Conservation (phyloP, 2,797 vertebrate genomes). For the Rhinogobio ventralis region DNA sequence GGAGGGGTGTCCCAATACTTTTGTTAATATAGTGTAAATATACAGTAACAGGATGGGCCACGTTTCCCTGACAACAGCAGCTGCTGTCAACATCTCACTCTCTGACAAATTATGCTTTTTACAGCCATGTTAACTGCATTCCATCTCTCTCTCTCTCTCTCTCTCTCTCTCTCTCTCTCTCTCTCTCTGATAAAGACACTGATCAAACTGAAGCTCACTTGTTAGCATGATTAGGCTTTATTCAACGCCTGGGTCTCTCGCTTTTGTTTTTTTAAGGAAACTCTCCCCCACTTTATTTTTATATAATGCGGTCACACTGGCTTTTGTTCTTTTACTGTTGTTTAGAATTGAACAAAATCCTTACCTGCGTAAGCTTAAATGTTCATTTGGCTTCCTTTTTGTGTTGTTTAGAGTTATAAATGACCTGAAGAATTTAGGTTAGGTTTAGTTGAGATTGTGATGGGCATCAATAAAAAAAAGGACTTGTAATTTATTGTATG, state of each 20-base stretch:
- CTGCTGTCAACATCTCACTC: slow-evolving; percentile 83
- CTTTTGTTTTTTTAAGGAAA: neutral
- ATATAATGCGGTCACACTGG: neutral
- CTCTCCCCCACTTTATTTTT: neutral
- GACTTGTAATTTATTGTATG: neutral
- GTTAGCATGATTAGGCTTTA: slow-evolving; percentile 87
- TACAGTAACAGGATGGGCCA: slow-evolving; percentile 53
- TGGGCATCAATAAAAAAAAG: neutral
- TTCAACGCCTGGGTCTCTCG: slow-evolving; percentile 73
- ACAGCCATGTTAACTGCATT: slow-evolving; percentile 85
- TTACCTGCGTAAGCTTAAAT: neutral
- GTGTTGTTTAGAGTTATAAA: neutral
- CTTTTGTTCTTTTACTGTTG: neutral
- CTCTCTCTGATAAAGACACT: slow-evolving; percentile 75
- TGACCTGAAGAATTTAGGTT: neutral
- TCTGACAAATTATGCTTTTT: slow-evolving; percentile 89
- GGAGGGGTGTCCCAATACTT: too few relatives aligned
- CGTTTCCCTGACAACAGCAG: slow-evolving; percentile 79
- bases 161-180: slow-evolving; percentile 20
- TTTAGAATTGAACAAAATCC: neutral
- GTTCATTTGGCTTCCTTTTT: neutral
- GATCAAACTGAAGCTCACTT: slow-evolving; percentile 84
- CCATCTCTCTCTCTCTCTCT: slow-evolving; percentile 69
- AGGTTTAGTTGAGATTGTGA: neutral
- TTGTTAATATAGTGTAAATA: too few relatives aligned